Percentiles rank a stretch among this genome's conserved stretches.
These are phyloP conservation scores for Hippocampus comes DNA, from an alignment of 2,113 vertebrate genomes.

Conservation along the genomic window DNA sequence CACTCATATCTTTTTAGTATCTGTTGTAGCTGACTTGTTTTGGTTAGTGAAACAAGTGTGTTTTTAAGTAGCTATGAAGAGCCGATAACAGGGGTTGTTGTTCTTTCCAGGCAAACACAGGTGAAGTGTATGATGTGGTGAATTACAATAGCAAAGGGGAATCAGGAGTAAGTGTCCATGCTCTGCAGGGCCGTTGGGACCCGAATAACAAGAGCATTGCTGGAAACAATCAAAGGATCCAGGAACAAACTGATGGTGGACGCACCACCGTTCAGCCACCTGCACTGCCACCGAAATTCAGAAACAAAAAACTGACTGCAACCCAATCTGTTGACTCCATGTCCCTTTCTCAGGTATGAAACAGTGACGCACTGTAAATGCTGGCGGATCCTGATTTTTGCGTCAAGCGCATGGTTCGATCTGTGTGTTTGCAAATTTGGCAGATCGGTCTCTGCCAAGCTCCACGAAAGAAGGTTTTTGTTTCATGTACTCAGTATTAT, in stretches of 20 bases:
- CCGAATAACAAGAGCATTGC: conserved; percentile 11
- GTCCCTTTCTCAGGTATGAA: conserved; percentile 38
- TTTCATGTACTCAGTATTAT: too few relatives aligned
- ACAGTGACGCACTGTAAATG: too few relatives aligned
- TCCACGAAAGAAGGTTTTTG: too few relatives aligned
- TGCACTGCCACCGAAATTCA: conserved; percentile 35
- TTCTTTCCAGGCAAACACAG: conserved; percentile 43
- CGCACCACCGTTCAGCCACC: neutral
- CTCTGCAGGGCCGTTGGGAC: conserved; percentile 57
- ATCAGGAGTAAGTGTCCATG: conserved; percentile 54
- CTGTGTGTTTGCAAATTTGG: too few relatives aligned
- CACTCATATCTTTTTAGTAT: neutral
- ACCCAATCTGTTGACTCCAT: conserved; percentile 35
- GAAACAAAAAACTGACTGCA: conserved; percentile 44
- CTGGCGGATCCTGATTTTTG: too few relatives aligned
- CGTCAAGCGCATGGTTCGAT: too few relatives aligned
- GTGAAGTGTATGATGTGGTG: conserved; percentile 73
- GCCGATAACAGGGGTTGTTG: neutral
- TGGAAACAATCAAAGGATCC: neutral
- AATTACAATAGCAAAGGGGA: conserved; percentile 21
- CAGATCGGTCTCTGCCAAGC: too few relatives aligned
- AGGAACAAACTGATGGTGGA: neutral
- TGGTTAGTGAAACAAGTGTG: neutral
- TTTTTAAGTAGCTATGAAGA: neutral
- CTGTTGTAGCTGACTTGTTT: neutral